Percentiles rank a stretch among this genome's conserved stretches.
Evolutionary conservation across 2,888 invertebrate species (phyloP).

Genomic region (Synergus laeviventris): DNA sequence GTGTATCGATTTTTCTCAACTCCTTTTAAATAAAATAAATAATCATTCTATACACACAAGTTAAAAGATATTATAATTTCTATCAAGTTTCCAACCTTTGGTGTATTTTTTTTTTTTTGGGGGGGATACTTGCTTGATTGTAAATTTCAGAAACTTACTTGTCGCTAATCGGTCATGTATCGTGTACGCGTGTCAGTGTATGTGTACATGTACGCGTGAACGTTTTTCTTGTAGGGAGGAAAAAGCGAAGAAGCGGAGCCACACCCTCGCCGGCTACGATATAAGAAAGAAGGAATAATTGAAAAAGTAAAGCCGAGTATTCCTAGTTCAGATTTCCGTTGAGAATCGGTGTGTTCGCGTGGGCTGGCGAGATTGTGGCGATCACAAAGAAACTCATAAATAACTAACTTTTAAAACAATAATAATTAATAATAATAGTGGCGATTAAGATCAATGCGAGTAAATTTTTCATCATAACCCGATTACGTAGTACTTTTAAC

Average conservation of each 20-base stretch:
- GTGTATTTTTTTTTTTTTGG: constrained; percentile 35
- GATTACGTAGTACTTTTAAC: constrained; percentile 31
- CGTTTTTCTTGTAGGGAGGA: constrained; percentile 49
- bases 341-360: constrained; percentile 41
- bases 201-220: constrained; percentile 47
- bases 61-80: neutral
- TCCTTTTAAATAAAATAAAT: constrained; percentile 7
- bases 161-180: constrained; percentile 37
- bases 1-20: constrained; percentile 7
- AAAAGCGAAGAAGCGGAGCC: constrained; percentile 66
- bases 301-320: constrained; percentile 40
- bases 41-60: constrained; percentile 9
- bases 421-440: constrained; percentile 54
- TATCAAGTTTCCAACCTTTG: constrained; percentile 30
- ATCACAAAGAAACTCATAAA: constrained; percentile 68
- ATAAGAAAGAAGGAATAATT: constrained; percentile 42
- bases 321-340: constrained; percentile 18
- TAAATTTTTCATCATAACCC: constrained; percentile 20
- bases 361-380: constrained; percentile 66
- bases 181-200: constrained; percentile 42
- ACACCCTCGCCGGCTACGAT: constrained; percentile 65
- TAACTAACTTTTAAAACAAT: constrained; percentile 68
- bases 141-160: constrained; percentile 25
- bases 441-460: constrained; percentile 49
- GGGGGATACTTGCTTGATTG: constrained; percentile 11